These are phyloP conservation scores for Beaufortia kweichowensis DNA, from an alignment of 2,113 vertebrate species.

Conservation along the genomic window DNA sequence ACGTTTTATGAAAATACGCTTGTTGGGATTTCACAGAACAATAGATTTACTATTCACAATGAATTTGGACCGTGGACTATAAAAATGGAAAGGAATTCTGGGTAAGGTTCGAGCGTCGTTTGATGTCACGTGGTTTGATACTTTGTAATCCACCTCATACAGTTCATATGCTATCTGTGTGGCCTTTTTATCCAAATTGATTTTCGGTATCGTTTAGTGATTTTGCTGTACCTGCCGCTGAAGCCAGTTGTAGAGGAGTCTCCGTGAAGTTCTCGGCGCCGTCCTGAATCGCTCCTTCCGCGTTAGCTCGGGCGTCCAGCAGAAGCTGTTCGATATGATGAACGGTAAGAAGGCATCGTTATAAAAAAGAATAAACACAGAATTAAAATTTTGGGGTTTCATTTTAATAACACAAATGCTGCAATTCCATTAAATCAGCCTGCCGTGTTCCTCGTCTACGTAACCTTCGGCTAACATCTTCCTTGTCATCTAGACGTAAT, in stretches of 20 bases:
- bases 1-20: too few relatives aligned
- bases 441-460: conserved; percentile 10
- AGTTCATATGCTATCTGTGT: neutral
- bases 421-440: conserved; percentile 1
- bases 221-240: conserved; percentile 72
- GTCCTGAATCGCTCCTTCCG: conserved; percentile 76
- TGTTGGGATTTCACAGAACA: too few relatives aligned
- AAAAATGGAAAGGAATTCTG: too few relatives aligned
- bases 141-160: neutral
- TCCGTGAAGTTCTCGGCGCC: conserved; percentile 75
- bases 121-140: neutral
- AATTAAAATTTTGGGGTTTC: neutral
- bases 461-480: conserved; percentile 4
- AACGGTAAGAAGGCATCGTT: neutral
- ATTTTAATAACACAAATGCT: conserved; percentile 16
- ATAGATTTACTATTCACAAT: too few relatives aligned
- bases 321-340: conserved; percentile 66
- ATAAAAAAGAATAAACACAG: conserved; percentile 18
- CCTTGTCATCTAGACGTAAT: neutral
- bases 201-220: neutral
- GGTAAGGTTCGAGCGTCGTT: too few relatives aligned
- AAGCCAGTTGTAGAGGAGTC: conserved; percentile 78
- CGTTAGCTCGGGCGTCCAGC: conserved; percentile 73
- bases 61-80: too few relatives aligned
- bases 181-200: neutral